Base-by-base conservation (phyloP, 2,888 invertebrate genomes). In the Rotaria magnacalcarata region DNA sequence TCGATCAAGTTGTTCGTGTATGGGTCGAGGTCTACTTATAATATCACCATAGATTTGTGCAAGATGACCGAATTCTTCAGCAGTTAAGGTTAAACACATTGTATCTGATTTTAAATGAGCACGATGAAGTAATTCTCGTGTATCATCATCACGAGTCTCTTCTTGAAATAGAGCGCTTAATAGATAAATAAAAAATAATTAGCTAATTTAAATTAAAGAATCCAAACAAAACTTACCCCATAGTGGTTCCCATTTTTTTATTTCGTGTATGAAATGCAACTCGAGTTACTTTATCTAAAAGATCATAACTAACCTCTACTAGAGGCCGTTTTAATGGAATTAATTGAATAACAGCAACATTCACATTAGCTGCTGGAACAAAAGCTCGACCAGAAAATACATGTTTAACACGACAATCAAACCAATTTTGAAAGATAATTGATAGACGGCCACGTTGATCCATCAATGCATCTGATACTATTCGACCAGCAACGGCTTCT, bases 371-470 rank as follows among this genome's bases (percentile, higher is more conserved):
- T 89, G 95, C 94, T 0, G 99, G 99, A 54, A 97, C 93, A 92
- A 99, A 99, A 0, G 95, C 95, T 88, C 92, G 92, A 89, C 97
- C 97, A 11, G 95, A 94, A 89, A 99, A 97, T 87, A 94, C 93
- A 91, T 96, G 96, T 89, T 94, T 94, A 86, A 96, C 93, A 84
- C 94, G 91, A 0, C 96, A 95, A 88, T 94, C 92, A 88, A 96
- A 96, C 94, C 96, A 95, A 89, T 95, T 94, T 92, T 99, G 98
- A 88, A 95, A 95, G 94, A 99, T 97, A 0, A 97, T 93, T 0
- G 97, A 97, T 41, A 99, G 92, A 54, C 97, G 93, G 90, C 96
- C 95, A 88, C 99, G 93, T 89, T 95, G 94, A 1, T 92, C 90
- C 85, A 93, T 91, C 41, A 93, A 91, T 19, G 94, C 92, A 0